phyloP scores from a whole-genome alignment of 1,140 invertebrate species.

The Hirudo medicinalis region DNA sequence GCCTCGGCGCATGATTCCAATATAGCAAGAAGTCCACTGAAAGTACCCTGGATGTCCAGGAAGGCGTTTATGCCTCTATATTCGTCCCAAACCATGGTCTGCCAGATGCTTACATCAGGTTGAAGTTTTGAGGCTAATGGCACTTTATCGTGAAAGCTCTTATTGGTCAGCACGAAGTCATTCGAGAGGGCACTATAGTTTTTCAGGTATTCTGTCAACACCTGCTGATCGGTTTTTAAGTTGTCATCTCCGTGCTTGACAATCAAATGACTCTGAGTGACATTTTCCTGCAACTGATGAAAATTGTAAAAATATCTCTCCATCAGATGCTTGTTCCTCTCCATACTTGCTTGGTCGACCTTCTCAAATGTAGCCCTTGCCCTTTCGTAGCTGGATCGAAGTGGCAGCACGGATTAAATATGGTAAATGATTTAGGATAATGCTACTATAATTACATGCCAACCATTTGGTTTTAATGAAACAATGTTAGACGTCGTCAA shows the following conservation, averaged over 20 bases:
- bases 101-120: not conserved
- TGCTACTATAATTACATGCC: too few species aligned
- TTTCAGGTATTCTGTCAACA: not conserved
- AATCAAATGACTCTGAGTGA: not conserved
- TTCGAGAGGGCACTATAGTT: conserved; percentile 5
- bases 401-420: not conserved
- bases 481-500: too few species aligned
- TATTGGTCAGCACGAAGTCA: not conserved
- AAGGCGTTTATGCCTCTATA: not conserved
- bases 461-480: too few species aligned
- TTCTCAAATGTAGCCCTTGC: not conserved
- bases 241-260: not conserved
- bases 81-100: not conserved
- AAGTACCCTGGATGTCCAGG: not conserved
- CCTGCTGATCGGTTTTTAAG: not conserved
- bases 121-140: not conserved
- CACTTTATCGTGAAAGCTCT: not conserved
- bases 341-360: not conserved
- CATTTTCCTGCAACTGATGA: too few species aligned
- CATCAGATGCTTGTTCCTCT: not conserved
- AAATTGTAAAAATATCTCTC: not conserved
- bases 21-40: not conserved
- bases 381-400: not conserved
- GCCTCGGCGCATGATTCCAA: not conserved
- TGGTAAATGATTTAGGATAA: too few species aligned